Conservation (phyloP, 2,888 invertebrate species). For the Noctua fimbriata region DNA sequence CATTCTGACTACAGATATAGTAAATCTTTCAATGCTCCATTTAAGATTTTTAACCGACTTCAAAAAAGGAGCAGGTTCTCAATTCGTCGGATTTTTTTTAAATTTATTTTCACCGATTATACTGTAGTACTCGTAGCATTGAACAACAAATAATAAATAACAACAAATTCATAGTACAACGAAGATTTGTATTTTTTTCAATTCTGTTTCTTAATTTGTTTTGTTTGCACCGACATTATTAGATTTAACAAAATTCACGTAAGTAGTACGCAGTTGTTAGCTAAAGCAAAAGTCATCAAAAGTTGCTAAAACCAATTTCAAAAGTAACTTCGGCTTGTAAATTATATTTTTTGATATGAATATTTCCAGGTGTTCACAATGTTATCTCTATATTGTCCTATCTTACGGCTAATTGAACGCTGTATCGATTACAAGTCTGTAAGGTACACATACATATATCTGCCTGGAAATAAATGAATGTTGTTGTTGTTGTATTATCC, state of each 20-base stretch:
- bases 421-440: slow-evolving; percentile 6
- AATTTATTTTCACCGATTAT: no score
- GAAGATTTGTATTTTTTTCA: not conserved
- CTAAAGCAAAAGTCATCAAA: not conserved
- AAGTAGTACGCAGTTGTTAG: not conserved
- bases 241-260: not conserved
- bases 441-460: no score
- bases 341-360: not conserved
- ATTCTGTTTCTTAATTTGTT: not conserved
- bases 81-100: no score
- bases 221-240: not conserved
- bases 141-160: not conserved
- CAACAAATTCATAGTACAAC: not conserved
- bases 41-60: no score
- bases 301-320: not conserved
- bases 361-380: slow-evolving; percentile 25
- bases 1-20: not conserved
- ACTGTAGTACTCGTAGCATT: not conserved
- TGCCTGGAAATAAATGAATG: no score
- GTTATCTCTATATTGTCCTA: slow-evolving; percentile 11
- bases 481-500: not conserved
- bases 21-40: not conserved
- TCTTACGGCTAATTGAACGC: slow-evolving; percentile 33
- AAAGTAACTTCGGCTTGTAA: not conserved
- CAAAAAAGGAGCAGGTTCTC: no score